Conservation (phyloP, 2,888 invertebrate genomes). For the Beris morrisii region DNA sequence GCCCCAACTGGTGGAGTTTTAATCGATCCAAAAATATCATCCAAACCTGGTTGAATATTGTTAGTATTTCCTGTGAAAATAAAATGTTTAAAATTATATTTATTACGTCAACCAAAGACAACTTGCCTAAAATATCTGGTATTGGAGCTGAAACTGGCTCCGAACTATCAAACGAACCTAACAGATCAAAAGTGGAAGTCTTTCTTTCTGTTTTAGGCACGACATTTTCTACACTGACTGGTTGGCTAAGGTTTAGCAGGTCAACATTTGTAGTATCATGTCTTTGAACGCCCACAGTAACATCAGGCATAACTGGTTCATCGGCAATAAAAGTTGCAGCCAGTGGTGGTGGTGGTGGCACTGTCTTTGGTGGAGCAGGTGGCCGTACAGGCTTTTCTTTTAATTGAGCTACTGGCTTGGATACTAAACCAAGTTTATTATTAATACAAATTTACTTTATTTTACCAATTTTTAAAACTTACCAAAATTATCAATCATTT, state of each 20-base stretch:
- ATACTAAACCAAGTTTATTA: slow-evolving; percentile 49
- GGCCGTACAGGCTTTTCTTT: slow-evolving; percentile 42
- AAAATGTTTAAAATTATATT: not conserved
- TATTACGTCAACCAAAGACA: not conserved
- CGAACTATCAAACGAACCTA: slow-evolving; percentile 57
- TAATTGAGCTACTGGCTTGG: slow-evolving; percentile 52
- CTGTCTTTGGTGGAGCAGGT: slow-evolving; percentile 51
- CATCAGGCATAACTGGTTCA: slow-evolving; percentile 50
- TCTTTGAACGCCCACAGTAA: slow-evolving; percentile 47
- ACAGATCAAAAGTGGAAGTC: slow-evolving; percentile 63
- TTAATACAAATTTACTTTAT: not conserved
- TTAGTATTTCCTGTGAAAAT: slow-evolving; percentile 43
- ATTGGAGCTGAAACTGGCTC: slow-evolving; percentile 51
- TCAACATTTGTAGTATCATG: slow-evolving; percentile 57
- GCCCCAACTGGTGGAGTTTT: slow-evolving; percentile 34
- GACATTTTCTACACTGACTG: slow-evolving; percentile 41
- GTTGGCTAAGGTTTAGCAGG: slow-evolving; percentile 59
- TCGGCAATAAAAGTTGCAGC: slow-evolving; percentile 41
- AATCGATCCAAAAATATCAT: slow-evolving; percentile 68
- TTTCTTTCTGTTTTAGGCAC: slow-evolving; percentile 46
- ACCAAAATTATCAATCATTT: slow-evolving; percentile 83
- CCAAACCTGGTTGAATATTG: slow-evolving; percentile 54
- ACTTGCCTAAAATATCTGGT: slow-evolving; percentile 49
- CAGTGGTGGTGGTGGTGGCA: slow-evolving; percentile 46
- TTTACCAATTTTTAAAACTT: slow-evolving; percentile 40